phyloP scores from a whole-genome alignment of 35 echinoderm and acorn worm species.

The Lytechinus pictus region DNA sequence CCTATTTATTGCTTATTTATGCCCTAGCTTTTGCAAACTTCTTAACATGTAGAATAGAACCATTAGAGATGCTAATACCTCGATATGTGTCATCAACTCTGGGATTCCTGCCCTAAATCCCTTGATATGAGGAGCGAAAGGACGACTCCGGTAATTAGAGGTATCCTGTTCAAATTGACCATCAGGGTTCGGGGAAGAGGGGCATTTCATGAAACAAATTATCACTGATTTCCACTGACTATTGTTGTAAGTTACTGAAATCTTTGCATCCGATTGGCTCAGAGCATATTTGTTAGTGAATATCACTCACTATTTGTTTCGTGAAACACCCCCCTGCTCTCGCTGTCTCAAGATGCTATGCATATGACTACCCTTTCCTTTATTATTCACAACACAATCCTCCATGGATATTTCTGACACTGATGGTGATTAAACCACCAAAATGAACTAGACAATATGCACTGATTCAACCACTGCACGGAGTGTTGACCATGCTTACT shows the following conservation, averaged over 20 bases:
- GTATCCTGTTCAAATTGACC: conserved; percentile 1
- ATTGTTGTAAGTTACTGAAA: too few relatives aligned
- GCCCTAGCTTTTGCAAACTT: background rate
- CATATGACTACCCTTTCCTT: background rate
- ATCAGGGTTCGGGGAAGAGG: background rate
- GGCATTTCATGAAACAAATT: too few relatives aligned
- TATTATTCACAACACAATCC: background rate
- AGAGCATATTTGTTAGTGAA: too few relatives aligned
- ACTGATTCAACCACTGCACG: background rate
- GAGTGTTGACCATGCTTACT: background rate
- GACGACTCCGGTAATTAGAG: background rate
- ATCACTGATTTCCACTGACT: too few relatives aligned
- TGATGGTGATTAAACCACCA: background rate
- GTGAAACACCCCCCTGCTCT: background rate
- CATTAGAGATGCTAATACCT: background rate
- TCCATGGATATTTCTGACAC: background rate
- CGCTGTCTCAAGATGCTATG: background rate
- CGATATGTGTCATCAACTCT: background rate
- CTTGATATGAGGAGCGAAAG: background rate
- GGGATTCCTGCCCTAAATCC: background rate
- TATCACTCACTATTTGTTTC: too few relatives aligned
- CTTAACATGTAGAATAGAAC: background rate
- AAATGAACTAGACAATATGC: too few relatives aligned
- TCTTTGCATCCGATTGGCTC: too few relatives aligned
- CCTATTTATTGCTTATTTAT: background rate